Evolutionary conservation across 2,113 vertebrate species (phyloP).

Genomic region (Oreochromis tanganicae): DNA sequence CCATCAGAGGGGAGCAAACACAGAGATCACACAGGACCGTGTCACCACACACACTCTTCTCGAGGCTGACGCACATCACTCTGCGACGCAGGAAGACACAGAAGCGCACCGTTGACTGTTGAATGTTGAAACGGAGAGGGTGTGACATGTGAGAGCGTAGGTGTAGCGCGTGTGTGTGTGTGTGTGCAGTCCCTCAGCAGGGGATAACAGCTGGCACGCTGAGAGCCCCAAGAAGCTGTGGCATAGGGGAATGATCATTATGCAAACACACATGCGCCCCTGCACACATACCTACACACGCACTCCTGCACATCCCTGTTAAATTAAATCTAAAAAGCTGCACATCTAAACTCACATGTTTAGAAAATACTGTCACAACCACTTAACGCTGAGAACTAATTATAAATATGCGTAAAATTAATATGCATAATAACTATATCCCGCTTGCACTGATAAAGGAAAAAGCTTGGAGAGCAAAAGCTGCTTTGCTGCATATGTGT

Average conservation of each 20-base stretch:
- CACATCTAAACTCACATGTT: slow-evolving; percentile 33
- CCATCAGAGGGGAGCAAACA: slow-evolving; percentile 37
- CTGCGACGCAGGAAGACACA: background rate
- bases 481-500: slow-evolving; percentile 12
- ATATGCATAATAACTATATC: slow-evolving; percentile 53
- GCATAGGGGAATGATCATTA: slow-evolving; percentile 35
- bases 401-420: slow-evolving; percentile 61
- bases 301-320: background rate
- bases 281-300: background rate
- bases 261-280: slow-evolving; percentile 7
- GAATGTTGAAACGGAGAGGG: slow-evolving; percentile 17
- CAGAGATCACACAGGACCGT: background rate
- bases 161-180: background rate
- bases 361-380: slow-evolving; percentile 51
- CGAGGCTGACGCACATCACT: background rate
- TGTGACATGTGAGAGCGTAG: slow-evolving; percentile 25
- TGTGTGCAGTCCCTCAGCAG: slow-evolving; percentile 4
- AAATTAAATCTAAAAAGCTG: slow-evolving; percentile 17
- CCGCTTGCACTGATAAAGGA: slow-evolving; percentile 45
- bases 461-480: slow-evolving; percentile 58
- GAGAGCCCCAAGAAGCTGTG: slow-evolving; percentile 28
- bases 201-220: slow-evolving; percentile 49
- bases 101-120: slow-evolving; percentile 7
- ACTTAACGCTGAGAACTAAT: slow-evolving; percentile 52
- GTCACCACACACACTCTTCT: background rate